phyloP scores from a whole-genome alignment of 2,797 vertebrate genomes.

The Argya squamiceps region DNA sequence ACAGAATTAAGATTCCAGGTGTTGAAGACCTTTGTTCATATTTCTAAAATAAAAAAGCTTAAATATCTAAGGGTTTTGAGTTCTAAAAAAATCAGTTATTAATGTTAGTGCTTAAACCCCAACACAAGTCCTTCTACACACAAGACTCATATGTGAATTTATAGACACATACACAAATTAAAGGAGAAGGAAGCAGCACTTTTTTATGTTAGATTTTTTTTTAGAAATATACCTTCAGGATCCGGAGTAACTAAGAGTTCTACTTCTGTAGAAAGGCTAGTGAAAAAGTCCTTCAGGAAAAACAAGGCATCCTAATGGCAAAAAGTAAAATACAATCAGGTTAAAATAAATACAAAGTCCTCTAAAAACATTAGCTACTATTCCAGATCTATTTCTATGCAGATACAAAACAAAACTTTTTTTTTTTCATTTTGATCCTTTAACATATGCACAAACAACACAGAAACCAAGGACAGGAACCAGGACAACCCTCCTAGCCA shows the following conservation, averaged over 20 bases:
- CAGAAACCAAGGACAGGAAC: not conserved
- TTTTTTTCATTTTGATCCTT: not conserved
- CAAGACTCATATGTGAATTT: not conserved
- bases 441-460: not conserved
- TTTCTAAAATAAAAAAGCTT: not conserved
- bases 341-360: not conserved
- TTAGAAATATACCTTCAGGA: slow-evolving; percentile 85
- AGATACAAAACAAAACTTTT: not conserved
- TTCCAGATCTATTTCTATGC: not conserved
- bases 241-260: slow-evolving; percentile 91
- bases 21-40: not conserved
- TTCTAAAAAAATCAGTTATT: not conserved
- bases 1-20: not conserved
- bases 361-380: not conserved
- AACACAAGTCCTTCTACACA: not conserved
- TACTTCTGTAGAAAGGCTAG: slow-evolving; percentile 91
- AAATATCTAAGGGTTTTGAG: not conserved
- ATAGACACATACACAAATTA: fast-evolving
- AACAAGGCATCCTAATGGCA: slow-evolving; percentile 91
- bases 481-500: not conserved
- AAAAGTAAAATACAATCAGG: not conserved
- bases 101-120: not conserved
- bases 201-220: not conserved
- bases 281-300: slow-evolving; percentile 97
- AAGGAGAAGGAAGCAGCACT: not conserved